Conservation (phyloP, 2,888 invertebrate genomes). For the Flexamia atlantica region DNA sequence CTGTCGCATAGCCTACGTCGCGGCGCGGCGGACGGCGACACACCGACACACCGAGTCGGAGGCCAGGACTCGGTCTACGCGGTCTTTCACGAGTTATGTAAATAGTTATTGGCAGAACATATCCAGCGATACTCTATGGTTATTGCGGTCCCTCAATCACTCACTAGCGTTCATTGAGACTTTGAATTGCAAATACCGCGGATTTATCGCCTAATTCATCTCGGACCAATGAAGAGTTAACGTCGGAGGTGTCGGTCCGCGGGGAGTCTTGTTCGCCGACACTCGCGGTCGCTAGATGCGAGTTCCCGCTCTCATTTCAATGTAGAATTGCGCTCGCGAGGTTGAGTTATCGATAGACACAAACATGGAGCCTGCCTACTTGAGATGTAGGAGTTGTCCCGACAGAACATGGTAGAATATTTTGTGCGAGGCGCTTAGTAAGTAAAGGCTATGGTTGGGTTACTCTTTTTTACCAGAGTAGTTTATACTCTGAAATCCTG, state of each 20-base stretch:
- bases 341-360: background rate
- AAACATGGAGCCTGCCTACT: background rate
- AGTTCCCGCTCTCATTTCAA: constrained; percentile 5
- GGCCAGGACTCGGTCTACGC: background rate
- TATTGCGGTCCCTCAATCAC: constrained; percentile 27
- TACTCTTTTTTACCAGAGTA: too few species aligned
- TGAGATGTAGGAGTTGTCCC: background rate
- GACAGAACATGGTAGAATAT: too few species aligned
- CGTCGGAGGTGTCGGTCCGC: background rate
- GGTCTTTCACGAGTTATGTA: constrained; percentile 6
- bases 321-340: background rate
- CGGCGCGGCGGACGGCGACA: background rate
- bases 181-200: constrained; percentile 26
- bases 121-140: constrained; percentile 26
- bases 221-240: constrained; percentile 24
- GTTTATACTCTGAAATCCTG: too few species aligned
- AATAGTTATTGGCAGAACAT: constrained; percentile 36
- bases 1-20: constrained; percentile 14
- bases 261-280: constrained; percentile 9
- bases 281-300: background rate
- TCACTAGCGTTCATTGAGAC: constrained; percentile 29
- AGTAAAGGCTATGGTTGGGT: too few species aligned
- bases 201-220: constrained; percentile 36
- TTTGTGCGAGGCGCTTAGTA: too few species aligned
- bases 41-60: background rate